Base-by-base conservation (phyloP, 2,797 vertebrate species). In the Sarcoramphus papa region DNA sequence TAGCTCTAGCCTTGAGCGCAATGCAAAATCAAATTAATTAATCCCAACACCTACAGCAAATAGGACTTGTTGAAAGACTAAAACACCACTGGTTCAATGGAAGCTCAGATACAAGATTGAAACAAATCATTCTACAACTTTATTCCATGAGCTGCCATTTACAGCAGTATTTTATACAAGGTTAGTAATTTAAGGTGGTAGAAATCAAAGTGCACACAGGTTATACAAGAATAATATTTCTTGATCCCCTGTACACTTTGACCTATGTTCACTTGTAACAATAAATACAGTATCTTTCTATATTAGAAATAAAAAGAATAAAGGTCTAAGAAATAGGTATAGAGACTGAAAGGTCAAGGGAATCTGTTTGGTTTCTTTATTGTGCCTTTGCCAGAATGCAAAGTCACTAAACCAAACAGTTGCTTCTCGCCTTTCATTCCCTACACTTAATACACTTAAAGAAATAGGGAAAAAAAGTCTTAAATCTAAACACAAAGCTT, bases 1-100 rank as follows among this genome's bases (percentile, higher is more conserved):
- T 99, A 98, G 99, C 99, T 98, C 99, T 99, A 99, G 99, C 99
- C 99, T 99, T 99, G 98, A 98, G 98, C 98, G 98, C 97, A 98
- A 99, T 97, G 98, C 97, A 98, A 97, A 98, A 98, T 97, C 98
- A 98, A 98, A 84, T 98, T 98, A 98, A 98, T 98, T 92, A 97
- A 95, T 92, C 97, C 98, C 96, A 98, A 97, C 94, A 97, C 93
- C 43, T 92, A 94, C 1, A 95, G 88, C 95, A 97, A 96, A 60
- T 62, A 97, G 97, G 92, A 97, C 93, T 97, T 83, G 96, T 95
- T 97, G 97, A 97, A 97, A 99, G 98, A 98, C 98, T 98, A 99
- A 98, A 99, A 99, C 98, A 99, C 99, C 99, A 98, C 99, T 99
- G 35, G 98, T 98, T 98, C 97, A 99, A 99, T 99, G 99, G 99